Evolutionary conservation across 2,888 invertebrate genomes (phyloP), one percentile per base, ranked within the genome.

Genomic region (Theretra japonica): DNA sequence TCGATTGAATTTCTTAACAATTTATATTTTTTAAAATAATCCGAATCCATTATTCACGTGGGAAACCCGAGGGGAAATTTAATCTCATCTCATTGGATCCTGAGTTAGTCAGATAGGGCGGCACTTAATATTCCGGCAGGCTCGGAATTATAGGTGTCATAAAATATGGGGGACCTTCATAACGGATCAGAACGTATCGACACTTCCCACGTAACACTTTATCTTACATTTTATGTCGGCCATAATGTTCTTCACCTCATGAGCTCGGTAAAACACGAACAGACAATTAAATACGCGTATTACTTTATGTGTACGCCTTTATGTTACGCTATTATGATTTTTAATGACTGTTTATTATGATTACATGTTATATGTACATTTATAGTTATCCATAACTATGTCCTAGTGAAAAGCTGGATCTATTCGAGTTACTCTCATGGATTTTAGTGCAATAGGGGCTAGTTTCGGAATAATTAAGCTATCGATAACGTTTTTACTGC

Each of bases 131-230:
- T 80, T 80, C 79, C 75, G 74, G 79, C 80, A 74, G 76, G 72
- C 79, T 80, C 75, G 59, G 71, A 76, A 75, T 79, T 78, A 82
- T 80, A 76, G 73, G 72, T 68, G 69, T 48, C 73, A 80, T 82
- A 81, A 82, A 83, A 83, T 74, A 77, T 73, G 56, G 59, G 57
- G 59, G 58, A 65, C 70, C 57, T 70, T 70, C 73, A 79, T 84
- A 82, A 83, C 83, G 76, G 79, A 79, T 76, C 74, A 73, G 77
- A 79, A 80, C 78, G 76, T 82, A 79, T 75, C 78, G 70, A 73
- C 77, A 76, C 75, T 76, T 75, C 77, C 77, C 73, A 72, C 72
- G 74, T 79, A 79, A 81, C 75, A 75, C 77, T 86, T 83, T 84
- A 82, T 80, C 75, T 76, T 73, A 75, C 79, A 33, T 58, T 69